These are phyloP conservation scores for Stratiolaelaps scimitus DNA, from an alignment of 1,140 invertebrate genomes.

Conservation along the genomic window DNA sequence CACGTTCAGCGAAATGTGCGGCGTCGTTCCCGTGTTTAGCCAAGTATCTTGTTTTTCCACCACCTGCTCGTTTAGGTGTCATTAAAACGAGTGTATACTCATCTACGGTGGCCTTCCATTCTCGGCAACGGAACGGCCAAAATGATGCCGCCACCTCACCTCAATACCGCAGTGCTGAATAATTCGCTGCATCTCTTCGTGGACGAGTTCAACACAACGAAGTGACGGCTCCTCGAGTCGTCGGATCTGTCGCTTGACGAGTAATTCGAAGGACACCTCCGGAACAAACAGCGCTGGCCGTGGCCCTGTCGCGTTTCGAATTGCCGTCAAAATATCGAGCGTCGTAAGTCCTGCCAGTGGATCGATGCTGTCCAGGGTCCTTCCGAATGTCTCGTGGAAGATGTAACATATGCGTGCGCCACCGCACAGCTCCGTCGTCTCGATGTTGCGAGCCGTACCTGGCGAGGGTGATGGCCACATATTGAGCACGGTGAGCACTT, in stretches of 20 bases:
- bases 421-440: slow-evolving; percentile 93
- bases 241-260: slow-evolving; percentile 93
- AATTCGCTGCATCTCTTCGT: slow-evolving; percentile 98
- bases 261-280: slow-evolving; percentile 70
- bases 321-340: slow-evolving; percentile 92
- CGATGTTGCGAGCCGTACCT: slow-evolving; percentile 85
- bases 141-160: slow-evolving; percentile 40
- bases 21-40: background rate
- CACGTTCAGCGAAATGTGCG: background rate
- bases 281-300: slow-evolving; percentile 92
- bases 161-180: slow-evolving; percentile 95
- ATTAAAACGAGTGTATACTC: too few relatives aligned
- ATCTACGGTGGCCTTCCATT: too few relatives aligned
- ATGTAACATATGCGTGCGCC: slow-evolving; percentile 98
- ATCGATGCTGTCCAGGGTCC: slow-evolving; percentile 81
- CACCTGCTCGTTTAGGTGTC: too few relatives aligned
- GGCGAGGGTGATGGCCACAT: background rate
- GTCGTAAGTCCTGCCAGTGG: slow-evolving; percentile 79
- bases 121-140: too few relatives aligned
- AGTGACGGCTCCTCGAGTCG: slow-evolving; percentile 88
- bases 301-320: slow-evolving; percentile 94
- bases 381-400: slow-evolving; percentile 95
- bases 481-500: too few relatives aligned
- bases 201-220: slow-evolving; percentile 90
- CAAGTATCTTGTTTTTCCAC: too few relatives aligned